phyloP scores from a whole-genome alignment of 1,140 invertebrate species.

The Galendromus occidentalis region DNA sequence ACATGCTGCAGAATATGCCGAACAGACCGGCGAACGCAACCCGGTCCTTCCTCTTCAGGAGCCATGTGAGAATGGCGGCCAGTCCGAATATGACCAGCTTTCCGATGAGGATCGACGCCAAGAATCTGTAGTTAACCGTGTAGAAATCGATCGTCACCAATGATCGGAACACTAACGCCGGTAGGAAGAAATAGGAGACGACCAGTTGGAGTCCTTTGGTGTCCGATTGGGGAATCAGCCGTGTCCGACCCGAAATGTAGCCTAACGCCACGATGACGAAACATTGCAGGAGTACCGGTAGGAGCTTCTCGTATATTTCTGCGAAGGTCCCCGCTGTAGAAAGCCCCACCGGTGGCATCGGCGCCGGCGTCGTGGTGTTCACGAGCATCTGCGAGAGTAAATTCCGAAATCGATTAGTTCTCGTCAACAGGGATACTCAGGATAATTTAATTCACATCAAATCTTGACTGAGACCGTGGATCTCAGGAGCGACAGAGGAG shows the following conservation, averaged over 20 bases:
- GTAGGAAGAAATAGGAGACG: conserved; percentile 76
- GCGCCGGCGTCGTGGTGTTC: too few species aligned
- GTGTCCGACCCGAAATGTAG: conserved; percentile 65
- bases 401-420: too few species aligned
- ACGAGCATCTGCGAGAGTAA: too few species aligned
- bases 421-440: too few species aligned
- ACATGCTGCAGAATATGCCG: conserved; percentile 87
- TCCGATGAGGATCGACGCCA: conserved; percentile 58
- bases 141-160: conserved; percentile 63
- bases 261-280: conserved; percentile 38
- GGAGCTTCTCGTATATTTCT: conserved; percentile 14
- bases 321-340: background rate
- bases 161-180: conserved; percentile 73
- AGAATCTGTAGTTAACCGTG: conserved; percentile 62
- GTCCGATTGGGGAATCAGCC: conserved; percentile 59
- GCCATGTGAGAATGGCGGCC: conserved; percentile 53
- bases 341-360: too few species aligned
- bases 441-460: too few species aligned
- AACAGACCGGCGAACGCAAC: conserved; percentile 65
- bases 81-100: conserved; percentile 66
- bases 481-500: too few species aligned
- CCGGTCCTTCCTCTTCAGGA: conserved; percentile 56
- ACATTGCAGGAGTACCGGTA: conserved; percentile 21
- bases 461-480: too few species aligned
- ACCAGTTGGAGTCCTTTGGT: conserved; percentile 78